Base-by-base conservation (phyloP, 2,113 vertebrate species). In the Speoplatyrhinus poulsoni region DNA sequence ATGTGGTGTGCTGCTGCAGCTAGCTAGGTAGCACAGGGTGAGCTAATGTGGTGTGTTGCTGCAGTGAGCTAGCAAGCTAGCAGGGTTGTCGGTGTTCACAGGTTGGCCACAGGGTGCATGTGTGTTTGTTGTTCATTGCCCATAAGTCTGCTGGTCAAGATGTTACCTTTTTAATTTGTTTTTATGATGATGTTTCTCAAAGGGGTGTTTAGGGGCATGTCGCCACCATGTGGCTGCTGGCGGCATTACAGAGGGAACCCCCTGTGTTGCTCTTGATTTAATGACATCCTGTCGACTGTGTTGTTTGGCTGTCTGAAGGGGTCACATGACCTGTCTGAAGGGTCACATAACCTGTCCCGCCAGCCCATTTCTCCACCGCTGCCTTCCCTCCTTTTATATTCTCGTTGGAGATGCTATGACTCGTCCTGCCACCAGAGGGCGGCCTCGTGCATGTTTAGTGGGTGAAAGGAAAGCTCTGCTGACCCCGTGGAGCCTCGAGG, bases 341-440 rank as follows among this genome's bases (percentile, higher is more conserved):
- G 58, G 55, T 19, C 19, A 19, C 19, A 19, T 19, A 1, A 19
- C 19, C 19, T 26, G 26, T 26, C 26, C 26, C 26, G 2, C 26
- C 26, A 26, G 26, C 26, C 26, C 26, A 26, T 26, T 26, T 58
- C 48, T 64, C 55, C 58, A 52, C 59, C 58, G 36, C 1, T 9
- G 17, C 56, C 17, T 67, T 47, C 12, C 12, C 10, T 33, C 32
- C 8, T 63, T 15, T 60, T 16, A 2, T 68, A 47, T 69, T 82
- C 69, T 73, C 72, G 77, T 81, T 72, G 50, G 81, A 85, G 85
- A 88, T 90, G 90, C 85, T 88, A 86, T 12, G 13, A 72, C 69
- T 55, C 50, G 49, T 67, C 73, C 62, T 1, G 19, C 81, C 81
- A 73, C 67, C 65, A 81, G 79, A 74, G 79, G 76, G 74, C 82